These are phyloP conservation scores for Nycticorax nycticorax DNA, from an alignment of 2,113 vertebrate genomes.

Conservation along the genomic window DNA sequence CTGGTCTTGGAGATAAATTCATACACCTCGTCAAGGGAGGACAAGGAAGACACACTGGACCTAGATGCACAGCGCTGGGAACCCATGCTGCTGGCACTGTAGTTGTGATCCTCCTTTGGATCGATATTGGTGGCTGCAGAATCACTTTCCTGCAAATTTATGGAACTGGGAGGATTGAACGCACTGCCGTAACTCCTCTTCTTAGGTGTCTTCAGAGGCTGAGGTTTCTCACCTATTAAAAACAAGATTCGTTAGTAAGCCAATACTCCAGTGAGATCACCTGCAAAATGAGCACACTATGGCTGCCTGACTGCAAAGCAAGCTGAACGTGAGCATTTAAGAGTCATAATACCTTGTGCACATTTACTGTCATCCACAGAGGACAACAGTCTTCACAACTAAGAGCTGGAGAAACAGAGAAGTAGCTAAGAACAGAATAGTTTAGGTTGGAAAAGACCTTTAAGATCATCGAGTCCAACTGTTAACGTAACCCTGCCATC, in stretches of 20 bases:
- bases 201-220: conserved; percentile 74
- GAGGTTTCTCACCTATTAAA: conserved; percentile 75
- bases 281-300: rapidly evolving
- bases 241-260: not conserved
- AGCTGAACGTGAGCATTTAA: not conserved
- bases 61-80: conserved; percentile 87
- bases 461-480: too few species aligned
- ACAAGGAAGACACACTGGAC: conserved; percentile 85
- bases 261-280: not conserved
- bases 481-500: too few species aligned
- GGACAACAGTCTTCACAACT: not conserved
- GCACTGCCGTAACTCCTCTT: conserved; percentile 76
- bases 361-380: not conserved
- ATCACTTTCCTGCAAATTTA: conserved; percentile 46
- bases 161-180: conserved; percentile 48
- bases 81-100: conserved; percentile 83
- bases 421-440: not conserved
- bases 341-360: not conserved
- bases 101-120: conserved; percentile 97
- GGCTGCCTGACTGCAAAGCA: not conserved
- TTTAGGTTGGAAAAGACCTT: too few species aligned
- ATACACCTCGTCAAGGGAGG: conserved; percentile 87
- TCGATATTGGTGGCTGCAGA: conserved; percentile 82
- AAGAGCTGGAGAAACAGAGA: not conserved
- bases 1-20: conserved; percentile 81